Evolutionary conservation across 2,888 invertebrate species (phyloP).

Genomic region (Catocala sponsa): DNA sequence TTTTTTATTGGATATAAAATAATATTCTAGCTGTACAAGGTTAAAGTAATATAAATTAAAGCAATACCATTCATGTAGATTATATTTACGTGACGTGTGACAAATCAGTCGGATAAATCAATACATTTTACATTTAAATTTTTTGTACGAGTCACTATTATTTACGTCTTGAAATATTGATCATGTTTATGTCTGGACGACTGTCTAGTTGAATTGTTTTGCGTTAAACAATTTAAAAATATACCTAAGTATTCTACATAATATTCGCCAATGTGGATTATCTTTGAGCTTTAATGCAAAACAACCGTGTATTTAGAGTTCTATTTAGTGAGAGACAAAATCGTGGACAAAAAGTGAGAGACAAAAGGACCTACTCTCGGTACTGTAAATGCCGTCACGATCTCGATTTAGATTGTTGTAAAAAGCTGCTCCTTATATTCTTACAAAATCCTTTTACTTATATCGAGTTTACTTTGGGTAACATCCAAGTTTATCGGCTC

Average conservation of each 20-base stretch:
- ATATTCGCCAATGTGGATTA: no score
- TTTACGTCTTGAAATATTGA: no score
- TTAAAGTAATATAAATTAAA: slow-evolving; percentile 26
- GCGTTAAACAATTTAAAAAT: no score
- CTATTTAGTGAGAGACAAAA: slow-evolving; percentile 36
- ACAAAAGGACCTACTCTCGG: slow-evolving; percentile 65
- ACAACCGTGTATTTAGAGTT: slow-evolving; percentile 23
- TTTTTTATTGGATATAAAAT: slow-evolving; percentile 49
- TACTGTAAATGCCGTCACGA: slow-evolving; percentile 78
- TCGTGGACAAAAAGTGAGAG: slow-evolving; percentile 51
- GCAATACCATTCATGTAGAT: slow-evolving; percentile 1
- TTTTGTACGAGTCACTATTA: not conserved
- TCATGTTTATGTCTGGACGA: not conserved
- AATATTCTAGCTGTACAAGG: slow-evolving; percentile 50
- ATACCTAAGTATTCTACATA: no score
- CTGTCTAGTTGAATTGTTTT: not conserved
- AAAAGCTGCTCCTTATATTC: slow-evolving; percentile 52
- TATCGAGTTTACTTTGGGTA: slow-evolving; percentile 26
- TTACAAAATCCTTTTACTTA: slow-evolving; percentile 18
- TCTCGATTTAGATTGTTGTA: slow-evolving; percentile 67
- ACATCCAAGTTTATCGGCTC: slow-evolving; percentile 19
- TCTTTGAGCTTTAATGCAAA: slow-evolving; percentile 8
- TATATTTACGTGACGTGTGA: not conserved
- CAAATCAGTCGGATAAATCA: not conserved
- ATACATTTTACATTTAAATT: not conserved